A percentile compares a stretch with the other conserved stretches of the same genome.
These are phyloP conservation scores for Sinotaia quadrata DNA, from an alignment of 2,888 invertebrate genomes.

Conservation along the genomic window DNA sequence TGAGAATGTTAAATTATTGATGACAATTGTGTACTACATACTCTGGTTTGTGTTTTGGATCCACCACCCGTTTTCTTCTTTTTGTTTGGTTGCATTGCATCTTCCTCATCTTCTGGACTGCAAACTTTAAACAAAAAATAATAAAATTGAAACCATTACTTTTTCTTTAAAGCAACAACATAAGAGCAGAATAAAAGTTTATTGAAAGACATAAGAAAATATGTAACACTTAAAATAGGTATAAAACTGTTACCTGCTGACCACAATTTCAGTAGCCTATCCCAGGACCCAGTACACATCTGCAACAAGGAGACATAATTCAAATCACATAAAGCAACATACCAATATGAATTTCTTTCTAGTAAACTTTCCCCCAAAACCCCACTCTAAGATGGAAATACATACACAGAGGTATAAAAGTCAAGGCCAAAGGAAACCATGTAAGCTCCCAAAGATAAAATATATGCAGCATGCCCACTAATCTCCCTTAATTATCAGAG, in stretches of 20 bases:
- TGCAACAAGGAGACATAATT: conserved; percentile 47
- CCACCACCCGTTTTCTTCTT: conserved; percentile 57
- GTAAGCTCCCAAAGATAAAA: too few species aligned
- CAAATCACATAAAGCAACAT: too few species aligned
- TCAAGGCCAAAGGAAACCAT: too few species aligned
- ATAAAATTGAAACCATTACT: not conserved
- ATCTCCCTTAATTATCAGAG: too few species aligned
- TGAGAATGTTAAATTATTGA: too few species aligned
- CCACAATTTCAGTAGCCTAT: conserved; percentile 93
- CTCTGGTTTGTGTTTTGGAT: conserved; percentile 57
- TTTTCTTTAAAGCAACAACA: too few species aligned
- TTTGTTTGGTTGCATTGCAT: conserved; percentile 56
- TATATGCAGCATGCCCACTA: too few species aligned
- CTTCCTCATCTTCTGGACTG: conserved; percentile 28
- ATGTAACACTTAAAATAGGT: not conserved
- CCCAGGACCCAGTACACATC: conserved; percentile 90
- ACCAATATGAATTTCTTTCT: too few species aligned
- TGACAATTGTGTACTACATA: conserved; percentile 31
- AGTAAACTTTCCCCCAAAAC: too few species aligned
- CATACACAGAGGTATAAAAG: too few species aligned
- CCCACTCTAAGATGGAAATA: too few species aligned
- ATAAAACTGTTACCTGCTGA: conserved; percentile 74
- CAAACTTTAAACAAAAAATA: not conserved
- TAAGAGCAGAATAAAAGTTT: not conserved
- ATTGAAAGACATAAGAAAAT: not conserved